Evolutionary conservation across 2,888 invertebrate species (phyloP).

Genomic region (Cerceris ruficornis): DNA sequence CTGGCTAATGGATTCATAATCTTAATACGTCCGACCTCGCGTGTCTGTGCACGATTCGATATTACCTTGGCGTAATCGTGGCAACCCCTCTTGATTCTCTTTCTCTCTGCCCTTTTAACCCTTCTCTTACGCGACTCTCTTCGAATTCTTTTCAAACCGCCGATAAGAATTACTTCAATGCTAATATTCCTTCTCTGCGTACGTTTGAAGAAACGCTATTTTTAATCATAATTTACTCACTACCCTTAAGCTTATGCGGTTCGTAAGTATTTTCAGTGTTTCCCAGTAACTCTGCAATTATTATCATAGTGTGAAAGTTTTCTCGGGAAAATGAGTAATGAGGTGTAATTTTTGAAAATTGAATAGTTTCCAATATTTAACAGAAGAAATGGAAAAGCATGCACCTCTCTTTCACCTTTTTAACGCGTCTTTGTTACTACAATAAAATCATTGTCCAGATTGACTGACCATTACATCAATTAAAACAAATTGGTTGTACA

Average conservation of each 20-base stretch:
- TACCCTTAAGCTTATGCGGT: neutral
- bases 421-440: too few relatives aligned
- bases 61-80: slow-evolving; percentile 58
- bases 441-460: too few relatives aligned
- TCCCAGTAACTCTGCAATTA: too few relatives aligned
- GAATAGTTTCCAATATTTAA: too few relatives aligned
- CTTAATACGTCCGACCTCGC: slow-evolving; percentile 74
- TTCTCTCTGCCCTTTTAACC: slow-evolving; percentile 12
- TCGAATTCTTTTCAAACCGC: neutral
- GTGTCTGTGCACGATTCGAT: slow-evolving; percentile 74
- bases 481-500: too few relatives aligned
- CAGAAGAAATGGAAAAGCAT: too few relatives aligned
- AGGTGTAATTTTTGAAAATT: too few relatives aligned
- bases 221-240: neutral
- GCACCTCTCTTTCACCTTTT: too few relatives aligned
- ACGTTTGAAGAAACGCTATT: neutral
- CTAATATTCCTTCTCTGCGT: neutral
- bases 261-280: neutral
- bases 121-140: slow-evolving; percentile 7
- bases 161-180: neutral
- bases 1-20: slow-evolving; percentile 77
- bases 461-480: too few relatives aligned
- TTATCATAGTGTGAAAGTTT: too few relatives aligned
- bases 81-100: slow-evolving; percentile 19
- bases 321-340: too few relatives aligned